phyloP scores from a whole-genome alignment of 1,140 invertebrate genomes.

The Microplitis mediator region DNA sequence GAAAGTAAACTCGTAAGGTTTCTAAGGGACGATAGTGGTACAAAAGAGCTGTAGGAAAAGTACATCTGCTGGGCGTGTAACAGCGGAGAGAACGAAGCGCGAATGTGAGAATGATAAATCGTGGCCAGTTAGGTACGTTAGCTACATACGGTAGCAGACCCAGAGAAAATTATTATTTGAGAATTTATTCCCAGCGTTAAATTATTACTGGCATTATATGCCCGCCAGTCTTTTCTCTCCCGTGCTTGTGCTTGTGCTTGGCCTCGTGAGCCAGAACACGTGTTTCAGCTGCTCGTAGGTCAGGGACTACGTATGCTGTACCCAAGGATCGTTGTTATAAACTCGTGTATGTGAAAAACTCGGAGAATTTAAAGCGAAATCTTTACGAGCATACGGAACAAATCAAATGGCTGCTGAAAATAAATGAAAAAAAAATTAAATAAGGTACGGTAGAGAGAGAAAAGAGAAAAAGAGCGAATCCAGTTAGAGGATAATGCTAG shows the following conservation, averaged over 20 bases:
- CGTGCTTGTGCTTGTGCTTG: not conserved
- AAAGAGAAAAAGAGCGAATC: no score
- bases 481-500: no score
- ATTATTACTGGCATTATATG: constrained; percentile 52
- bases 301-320: constrained; percentile 17
- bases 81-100: constrained; percentile 32
- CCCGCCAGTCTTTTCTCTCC: not conserved
- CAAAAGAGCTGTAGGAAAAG: no score
- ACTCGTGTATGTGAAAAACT: not conserved
- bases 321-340: no score
- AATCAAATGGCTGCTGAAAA: not conserved
- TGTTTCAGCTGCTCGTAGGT: constrained; percentile 50
- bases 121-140: constrained; percentile 55
- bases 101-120: constrained; percentile 57
- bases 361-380: not conserved
- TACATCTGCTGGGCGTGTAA: not conserved
- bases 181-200: constrained; percentile 54
- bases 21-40: not conserved
- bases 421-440: no score
- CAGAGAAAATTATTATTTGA: constrained; percentile 57
- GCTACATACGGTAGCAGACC: constrained; percentile 48
- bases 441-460: no score
- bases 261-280: constrained; percentile 43
- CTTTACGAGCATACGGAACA: constrained; percentile 3
- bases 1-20: not conserved